Conservation (phyloP, 2,113 vertebrate genomes). For the Cyanocitta stelleri region DNA sequence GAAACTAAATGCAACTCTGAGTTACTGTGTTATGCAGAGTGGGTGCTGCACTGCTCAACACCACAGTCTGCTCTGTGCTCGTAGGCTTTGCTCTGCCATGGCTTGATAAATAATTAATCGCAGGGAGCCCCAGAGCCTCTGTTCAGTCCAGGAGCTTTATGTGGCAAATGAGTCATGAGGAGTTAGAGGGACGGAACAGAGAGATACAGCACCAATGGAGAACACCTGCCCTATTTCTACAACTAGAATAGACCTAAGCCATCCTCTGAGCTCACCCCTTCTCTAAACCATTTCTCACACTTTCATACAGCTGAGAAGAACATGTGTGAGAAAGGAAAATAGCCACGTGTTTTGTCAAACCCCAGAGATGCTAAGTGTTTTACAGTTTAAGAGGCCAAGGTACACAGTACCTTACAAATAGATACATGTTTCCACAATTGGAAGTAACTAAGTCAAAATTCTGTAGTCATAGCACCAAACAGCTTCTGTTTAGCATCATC, state of each 20-base stretch:
- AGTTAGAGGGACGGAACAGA: background rate
- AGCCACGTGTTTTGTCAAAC: background rate
- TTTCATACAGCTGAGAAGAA: background rate
- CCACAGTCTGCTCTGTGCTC: background rate
- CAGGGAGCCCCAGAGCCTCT: background rate
- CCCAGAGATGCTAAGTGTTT: background rate
- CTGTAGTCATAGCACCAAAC: background rate
- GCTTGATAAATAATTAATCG: background rate
- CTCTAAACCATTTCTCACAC: background rate
- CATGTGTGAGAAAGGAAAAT: background rate
- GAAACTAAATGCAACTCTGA: background rate
- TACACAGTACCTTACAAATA: background rate
- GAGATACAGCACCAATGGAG: background rate
- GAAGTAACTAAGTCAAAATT: background rate
- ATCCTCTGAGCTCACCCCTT: background rate
- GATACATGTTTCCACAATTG: background rate
- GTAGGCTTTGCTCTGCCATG: rapidly evolving
- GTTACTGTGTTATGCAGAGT: background rate
- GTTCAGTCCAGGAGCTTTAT: background rate
- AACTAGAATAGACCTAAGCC: background rate
- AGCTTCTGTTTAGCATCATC: background rate
- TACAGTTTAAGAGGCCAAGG: background rate
- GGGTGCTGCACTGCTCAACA: background rate
- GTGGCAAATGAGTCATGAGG: background rate
- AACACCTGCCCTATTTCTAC: background rate